Evolutionary conservation across 2,888 invertebrate species (phyloP).

Genomic region (Tyria jacobaeae): DNA sequence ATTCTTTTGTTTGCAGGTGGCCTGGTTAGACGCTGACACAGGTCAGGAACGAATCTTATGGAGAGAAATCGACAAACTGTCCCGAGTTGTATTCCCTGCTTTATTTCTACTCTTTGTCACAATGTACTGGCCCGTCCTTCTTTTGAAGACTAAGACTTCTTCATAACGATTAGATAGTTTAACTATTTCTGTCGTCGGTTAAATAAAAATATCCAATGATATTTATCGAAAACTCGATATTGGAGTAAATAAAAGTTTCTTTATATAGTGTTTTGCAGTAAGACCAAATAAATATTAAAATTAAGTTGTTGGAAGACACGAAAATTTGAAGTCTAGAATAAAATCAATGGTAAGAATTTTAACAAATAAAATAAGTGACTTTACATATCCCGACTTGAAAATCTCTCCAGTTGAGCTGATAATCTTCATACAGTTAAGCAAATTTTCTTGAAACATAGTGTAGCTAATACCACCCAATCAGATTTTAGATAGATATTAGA

Average conservation of each 20-base stretch:
- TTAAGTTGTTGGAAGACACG: too few species aligned
- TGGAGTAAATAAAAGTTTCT: not conserved
- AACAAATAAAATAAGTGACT: too few species aligned
- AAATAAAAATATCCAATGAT: not conserved
- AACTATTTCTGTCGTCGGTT: constrained; percentile 29
- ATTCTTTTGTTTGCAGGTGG: constrained; percentile 76
- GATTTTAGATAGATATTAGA: too few species aligned
- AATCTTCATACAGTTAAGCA: too few species aligned
- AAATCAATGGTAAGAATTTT: not conserved
- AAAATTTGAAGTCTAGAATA: not conserved
- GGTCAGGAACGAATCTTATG: constrained; percentile 92
- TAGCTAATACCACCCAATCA: too few species aligned
- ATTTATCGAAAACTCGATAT: not conserved
- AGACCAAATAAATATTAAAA: not conserved
- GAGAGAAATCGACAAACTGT: constrained; percentile 92
- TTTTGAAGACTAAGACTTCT: constrained; percentile 88
- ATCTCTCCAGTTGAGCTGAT: too few species aligned
- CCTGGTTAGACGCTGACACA: constrained; percentile 89
- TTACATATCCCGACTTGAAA: too few species aligned
- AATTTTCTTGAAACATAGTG: too few species aligned
- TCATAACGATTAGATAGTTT: constrained; percentile 69
- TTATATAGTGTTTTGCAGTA: not conserved
- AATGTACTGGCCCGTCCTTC: constrained; percentile 92
- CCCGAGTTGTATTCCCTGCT: constrained; percentile 91
- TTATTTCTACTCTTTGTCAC: constrained; percentile 92